Conservation (phyloP, 2,113 vertebrate species). For the Octodon degus region DNA sequence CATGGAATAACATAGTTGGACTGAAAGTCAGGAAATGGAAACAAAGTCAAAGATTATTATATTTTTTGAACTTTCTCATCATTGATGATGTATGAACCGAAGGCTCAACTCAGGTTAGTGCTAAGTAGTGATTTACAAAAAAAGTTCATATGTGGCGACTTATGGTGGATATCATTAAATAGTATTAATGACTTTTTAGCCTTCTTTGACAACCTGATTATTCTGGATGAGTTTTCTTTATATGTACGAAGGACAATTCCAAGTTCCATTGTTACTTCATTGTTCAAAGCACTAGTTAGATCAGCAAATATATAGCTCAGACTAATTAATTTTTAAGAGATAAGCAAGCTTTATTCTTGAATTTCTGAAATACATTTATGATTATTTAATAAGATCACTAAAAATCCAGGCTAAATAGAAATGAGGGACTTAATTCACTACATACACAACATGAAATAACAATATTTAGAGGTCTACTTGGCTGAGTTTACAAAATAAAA, state of each 20-base stretch:
- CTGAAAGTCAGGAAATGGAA: neutral
- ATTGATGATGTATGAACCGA: neutral
- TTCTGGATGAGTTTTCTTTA: neutral
- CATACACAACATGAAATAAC: neutral
- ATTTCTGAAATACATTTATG: neutral
- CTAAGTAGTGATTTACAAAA: neutral
- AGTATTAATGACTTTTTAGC: neutral
- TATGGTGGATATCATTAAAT: neutral
- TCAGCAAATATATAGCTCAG: neutral
- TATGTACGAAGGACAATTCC: neutral
- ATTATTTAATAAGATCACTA: neutral
- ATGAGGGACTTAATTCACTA: neutral
- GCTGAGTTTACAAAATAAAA: neutral
- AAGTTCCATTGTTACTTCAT: neutral
- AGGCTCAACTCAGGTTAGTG: neutral
- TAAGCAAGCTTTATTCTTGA: neutral
- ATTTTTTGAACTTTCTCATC: neutral
- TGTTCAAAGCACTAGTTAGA: neutral
- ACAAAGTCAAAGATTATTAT: neutral
- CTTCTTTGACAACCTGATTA: neutral
- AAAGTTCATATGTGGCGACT: neutral
- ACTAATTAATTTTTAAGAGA: neutral
- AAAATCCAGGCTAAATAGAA: neutral
- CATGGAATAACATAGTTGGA: neutral
- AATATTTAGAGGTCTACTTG: neutral